Percentiles rank a stretch among this genome's conserved stretches.
Conservation (phyloP, 2,888 invertebrate species). For the Osedax fenrisi region DNA sequence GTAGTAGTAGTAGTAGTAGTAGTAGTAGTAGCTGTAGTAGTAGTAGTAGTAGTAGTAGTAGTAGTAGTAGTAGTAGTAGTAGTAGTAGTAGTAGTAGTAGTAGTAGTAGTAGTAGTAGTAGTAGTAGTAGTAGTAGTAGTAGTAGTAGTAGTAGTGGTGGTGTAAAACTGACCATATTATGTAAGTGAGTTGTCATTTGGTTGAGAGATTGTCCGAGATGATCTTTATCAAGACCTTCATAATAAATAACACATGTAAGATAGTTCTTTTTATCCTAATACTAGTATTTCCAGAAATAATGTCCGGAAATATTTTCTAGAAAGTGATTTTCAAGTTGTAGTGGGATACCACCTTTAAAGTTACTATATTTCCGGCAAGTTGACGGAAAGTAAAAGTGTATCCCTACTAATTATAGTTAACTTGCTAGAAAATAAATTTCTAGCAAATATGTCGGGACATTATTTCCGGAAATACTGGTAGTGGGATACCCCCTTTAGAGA, state of each 20-base stretch:
- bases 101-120: constrained; percentile 7
- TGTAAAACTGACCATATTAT: background rate
- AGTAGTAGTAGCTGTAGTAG: background rate
- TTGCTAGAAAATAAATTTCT: too few relatives aligned
- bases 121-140: constrained; percentile 15
- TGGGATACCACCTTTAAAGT: too few relatives aligned
- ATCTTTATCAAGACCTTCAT: background rate
- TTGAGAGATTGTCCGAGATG: background rate
- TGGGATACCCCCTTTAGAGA: too few relatives aligned
- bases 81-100: constrained; percentile 18
- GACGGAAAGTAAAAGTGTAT: too few relatives aligned
- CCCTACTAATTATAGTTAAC: too few relatives aligned
- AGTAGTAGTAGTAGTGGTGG: constrained; percentile 4
- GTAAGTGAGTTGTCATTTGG: background rate
- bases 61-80: background rate
- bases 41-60: constrained; percentile 22
- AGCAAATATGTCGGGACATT: too few relatives aligned
- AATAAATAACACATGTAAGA: background rate
- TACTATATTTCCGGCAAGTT: too few relatives aligned
- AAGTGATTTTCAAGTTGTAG: too few relatives aligned
- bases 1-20: constrained; percentile 21
- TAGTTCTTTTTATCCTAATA: too few relatives aligned
- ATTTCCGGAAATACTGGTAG: too few relatives aligned
- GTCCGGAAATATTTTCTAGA: too few relatives aligned
- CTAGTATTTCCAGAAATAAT: too few relatives aligned